Conservation (phyloP, 2,888 invertebrate species). For the Lasioglossum lativentre region DNA sequence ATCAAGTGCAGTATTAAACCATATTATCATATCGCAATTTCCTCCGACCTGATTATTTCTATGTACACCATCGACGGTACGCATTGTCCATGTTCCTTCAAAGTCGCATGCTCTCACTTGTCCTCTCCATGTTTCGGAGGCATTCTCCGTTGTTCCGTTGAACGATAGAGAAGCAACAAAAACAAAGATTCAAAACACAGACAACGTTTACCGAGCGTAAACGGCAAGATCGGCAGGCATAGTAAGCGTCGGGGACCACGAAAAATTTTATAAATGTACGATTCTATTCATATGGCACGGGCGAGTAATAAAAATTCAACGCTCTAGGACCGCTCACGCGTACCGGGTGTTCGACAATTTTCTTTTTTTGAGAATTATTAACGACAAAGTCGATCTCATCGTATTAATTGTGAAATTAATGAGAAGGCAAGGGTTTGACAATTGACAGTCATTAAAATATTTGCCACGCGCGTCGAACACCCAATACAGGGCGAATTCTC, state of each 20-base stretch:
- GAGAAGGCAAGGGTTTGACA: background rate
- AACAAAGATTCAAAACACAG: background rate
- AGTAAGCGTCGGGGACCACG: slow-evolving; percentile 9
- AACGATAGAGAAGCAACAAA: background rate
- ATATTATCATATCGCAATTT: slow-evolving; percentile 54
- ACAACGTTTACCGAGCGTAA: background rate
- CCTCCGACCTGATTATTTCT: slow-evolving; percentile 28
- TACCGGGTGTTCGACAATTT: background rate
- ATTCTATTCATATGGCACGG: slow-evolving; percentile 78
- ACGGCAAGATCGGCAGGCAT: slow-evolving; percentile 13
- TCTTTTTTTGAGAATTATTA: background rate
- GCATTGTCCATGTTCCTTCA: slow-evolving; percentile 2
- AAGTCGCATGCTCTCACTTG: background rate
- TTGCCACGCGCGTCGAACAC: background rate
- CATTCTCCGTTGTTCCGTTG: no score
- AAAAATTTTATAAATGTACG: slow-evolving; percentile 70
- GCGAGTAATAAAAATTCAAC: slow-evolving; percentile 68
- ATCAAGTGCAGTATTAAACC: slow-evolving; percentile 49
- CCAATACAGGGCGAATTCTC: background rate
- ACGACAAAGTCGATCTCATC: background rate
- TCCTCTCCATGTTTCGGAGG: background rate
- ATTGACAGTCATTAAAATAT: background rate
- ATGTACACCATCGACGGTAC: slow-evolving; percentile 14
- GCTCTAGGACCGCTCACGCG: slow-evolving; percentile 36
- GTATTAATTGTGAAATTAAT: background rate